phyloP scores from a whole-genome alignment of 2,888 invertebrate genomes.

The Dendrolimus houi region DNA sequence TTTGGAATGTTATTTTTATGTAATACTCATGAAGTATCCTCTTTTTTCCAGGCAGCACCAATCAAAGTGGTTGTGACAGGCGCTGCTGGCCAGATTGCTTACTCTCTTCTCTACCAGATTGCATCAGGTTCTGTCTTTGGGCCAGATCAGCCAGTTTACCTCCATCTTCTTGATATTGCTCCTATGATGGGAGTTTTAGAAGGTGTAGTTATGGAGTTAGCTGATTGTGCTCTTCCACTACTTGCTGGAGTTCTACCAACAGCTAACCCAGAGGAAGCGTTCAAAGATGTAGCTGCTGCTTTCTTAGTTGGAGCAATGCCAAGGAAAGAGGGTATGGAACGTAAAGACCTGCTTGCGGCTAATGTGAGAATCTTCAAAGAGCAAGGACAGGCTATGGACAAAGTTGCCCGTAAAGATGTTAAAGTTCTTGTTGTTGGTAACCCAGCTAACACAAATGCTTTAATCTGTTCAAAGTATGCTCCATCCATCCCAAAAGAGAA shows the following conservation, averaged over 20 bases:
- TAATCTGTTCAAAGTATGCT: constrained; percentile 96
- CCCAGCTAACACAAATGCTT: constrained; percentile 99
- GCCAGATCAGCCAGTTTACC: constrained; percentile 86
- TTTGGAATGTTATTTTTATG: neutral
- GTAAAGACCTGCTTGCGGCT: constrained; percentile 97
- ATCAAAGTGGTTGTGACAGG: constrained; percentile 97
- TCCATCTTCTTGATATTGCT: constrained; percentile 95
- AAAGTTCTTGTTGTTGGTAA: constrained; percentile 98
- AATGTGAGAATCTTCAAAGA: constrained; percentile 99
- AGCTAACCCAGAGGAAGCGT: constrained; percentile 92
- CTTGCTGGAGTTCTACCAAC: constrained; percentile 91
- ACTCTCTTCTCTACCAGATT: constrained; percentile 95
- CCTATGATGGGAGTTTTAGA: constrained; percentile 97
- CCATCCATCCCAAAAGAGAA: constrained; percentile 97
- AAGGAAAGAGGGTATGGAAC: constrained; percentile 96
- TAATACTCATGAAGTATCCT: constrained; percentile 1
- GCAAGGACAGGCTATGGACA: constrained; percentile 95
- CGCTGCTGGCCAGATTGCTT: constrained; percentile 99
- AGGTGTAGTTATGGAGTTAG: constrained; percentile 98
- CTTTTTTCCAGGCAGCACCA: constrained; percentile 81
- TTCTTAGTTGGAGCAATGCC: constrained; percentile 99
- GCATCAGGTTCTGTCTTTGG: constrained; percentile 98
- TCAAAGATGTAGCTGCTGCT: constrained; percentile 96
- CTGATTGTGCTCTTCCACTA: constrained; percentile 95
- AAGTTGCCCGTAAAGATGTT: constrained; percentile 92